Conservation (phyloP, 1,140 invertebrate species). For the Ceratina japonica region DNA sequence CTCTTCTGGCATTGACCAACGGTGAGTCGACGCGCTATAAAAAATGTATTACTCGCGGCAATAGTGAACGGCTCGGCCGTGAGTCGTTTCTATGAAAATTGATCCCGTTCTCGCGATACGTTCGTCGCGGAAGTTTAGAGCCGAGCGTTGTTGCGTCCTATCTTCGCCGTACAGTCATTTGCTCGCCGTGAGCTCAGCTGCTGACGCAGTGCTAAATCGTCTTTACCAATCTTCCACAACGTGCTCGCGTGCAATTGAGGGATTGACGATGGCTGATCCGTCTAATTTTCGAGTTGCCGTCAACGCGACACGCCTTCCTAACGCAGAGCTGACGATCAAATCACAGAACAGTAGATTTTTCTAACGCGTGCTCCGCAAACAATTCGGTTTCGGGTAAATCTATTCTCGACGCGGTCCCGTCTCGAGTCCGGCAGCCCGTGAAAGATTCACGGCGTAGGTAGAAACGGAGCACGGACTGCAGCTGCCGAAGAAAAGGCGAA, state of each 20-base stretch:
- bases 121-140: neutral
- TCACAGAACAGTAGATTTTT: neutral
- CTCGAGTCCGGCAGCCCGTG: slow-evolving; percentile 35
- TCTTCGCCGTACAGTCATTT: slow-evolving; percentile 27
- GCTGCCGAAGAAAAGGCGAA: slow-evolving; percentile 54
- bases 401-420: slow-evolving; percentile 24
- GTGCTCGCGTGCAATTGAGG: neutral
- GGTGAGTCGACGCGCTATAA: slow-evolving; percentile 48
- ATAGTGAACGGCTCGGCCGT: neutral
- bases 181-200: slow-evolving; percentile 22
- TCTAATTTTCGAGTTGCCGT: neutral
- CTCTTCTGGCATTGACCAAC: slow-evolving; percentile 53
- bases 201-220: slow-evolving; percentile 17
- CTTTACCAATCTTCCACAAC: slow-evolving; percentile 17
- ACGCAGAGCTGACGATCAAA: no score
- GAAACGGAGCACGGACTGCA: slow-evolving; percentile 52
- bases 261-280: no score
- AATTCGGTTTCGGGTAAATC: neutral
- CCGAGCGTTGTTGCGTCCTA: slow-evolving; percentile 4
- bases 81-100: neutral
- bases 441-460: slow-evolving; percentile 56
- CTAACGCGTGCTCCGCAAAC: neutral
- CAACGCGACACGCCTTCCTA: no score
- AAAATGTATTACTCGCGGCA: neutral
- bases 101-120: neutral